Evolutionary conservation across 1,140 invertebrate species (phyloP), one percentile per base, ranked within the genome.

Genomic region (Drosophila eugracilis): DNA sequence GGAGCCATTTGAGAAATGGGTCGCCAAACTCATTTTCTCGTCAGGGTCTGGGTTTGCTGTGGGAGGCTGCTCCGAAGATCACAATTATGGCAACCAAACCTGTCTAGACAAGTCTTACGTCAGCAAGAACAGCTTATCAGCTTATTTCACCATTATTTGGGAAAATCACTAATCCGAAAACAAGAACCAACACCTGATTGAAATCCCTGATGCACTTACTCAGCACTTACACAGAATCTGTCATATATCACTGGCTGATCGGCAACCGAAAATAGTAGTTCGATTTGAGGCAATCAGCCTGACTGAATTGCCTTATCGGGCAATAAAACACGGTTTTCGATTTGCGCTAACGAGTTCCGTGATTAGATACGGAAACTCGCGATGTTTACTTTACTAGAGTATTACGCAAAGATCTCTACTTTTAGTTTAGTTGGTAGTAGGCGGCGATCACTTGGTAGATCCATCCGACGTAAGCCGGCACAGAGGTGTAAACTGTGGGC

Each of bases 401-500:
- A 75, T 84, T 84, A 67, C 79, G 71, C 78, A 81, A 81, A 78
- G 42, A 71, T 66, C 34, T 42, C 9, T 19, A 4, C 34, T 26
- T 45, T 57, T 30, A 84, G 32, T 86, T 86, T 77, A 62, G 53
- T 19, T 86, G 72, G 47, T 86, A 77, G 19, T 90, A 91, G 30
- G 89, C 89, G 58, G 67, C 78, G 22, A 91, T 89, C 24, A 84
- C 78, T 90, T 92, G 79, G 93, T 76, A 50, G 34, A 96, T 95
- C 95, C 95, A 94, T 34, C 93, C 91, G 6, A 94, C 78, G 74
- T 94, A 95, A 1, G 92, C 79, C 0, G 94, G 93, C 0, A 96
- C 94, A 65, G 93, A 93, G 0, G 95, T 95, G 77, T 95, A 96
- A 0, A 96, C 94, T 0, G 95, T 95, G 0, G 96, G 96, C 0